Evolutionary conservation across 2,797 vertebrate genomes (phyloP), one percentile per base, ranked within the genome.

Genomic region (Pteropus rufus): DNA sequence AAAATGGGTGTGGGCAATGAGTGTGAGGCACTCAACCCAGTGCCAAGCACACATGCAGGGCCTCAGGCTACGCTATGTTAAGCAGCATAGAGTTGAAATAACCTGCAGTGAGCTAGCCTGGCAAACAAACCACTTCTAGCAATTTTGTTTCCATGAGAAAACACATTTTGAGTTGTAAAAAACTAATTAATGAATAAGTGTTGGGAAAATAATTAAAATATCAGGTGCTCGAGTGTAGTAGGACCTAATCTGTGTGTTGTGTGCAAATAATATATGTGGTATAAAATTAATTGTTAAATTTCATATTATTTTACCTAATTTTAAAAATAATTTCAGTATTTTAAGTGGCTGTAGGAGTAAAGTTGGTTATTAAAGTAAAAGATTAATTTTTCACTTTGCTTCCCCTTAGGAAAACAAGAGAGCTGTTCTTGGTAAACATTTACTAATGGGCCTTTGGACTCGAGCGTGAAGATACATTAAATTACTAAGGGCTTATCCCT

Each of bases 331-430:
- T 67, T 86, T 92, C 39, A 18, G 31, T 83, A 58, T 46, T 85
- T 87, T 31, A 94, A 95, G 39, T 8, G 72, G n/a, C 31, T 58
- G 19, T 76, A 62, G 67, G 41, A 79, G 84, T 70, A 81, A 93
- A 76, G 62, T 73, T 93, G 34, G 72, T 62, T 94, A 77, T 41
- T 52, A 21, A 91, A 77, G 73, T 67, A 70, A 75, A 89, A 89
- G 49, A 89, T 89, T 85, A 91, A 91, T 83, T 95, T 96, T 97
- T 97, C 52, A 86, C 69, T 80, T 90, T 75, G 64, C 46, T 95
- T 95, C 92, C 73, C 29, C 41, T 23, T 60, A 95, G 81, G 92
- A 75, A 89, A 92, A 80, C 16, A 54, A 84, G 52, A 79, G 46
- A 80, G 44, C 88, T 67, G 52, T 21, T 95, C 85, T 94, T 69